Conservation (phyloP, 2,797 vertebrate species). For the Sebastes miniatus region DNA sequence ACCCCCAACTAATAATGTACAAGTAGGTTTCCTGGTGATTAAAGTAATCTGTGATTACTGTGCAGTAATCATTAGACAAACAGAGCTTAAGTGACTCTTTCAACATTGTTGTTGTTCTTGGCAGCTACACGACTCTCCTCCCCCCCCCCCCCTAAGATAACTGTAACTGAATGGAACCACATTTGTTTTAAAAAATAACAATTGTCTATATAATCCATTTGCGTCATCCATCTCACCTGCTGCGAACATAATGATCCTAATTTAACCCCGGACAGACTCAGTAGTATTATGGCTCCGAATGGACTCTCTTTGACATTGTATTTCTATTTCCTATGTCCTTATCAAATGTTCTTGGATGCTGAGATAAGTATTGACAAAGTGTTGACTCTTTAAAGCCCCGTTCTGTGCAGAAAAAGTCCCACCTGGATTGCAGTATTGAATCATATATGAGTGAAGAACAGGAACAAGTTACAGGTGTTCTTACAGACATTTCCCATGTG, state of each 20-base stretch:
- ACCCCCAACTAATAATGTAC: background rate
- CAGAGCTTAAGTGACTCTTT: background rate
- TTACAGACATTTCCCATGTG: background rate
- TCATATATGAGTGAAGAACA: background rate
- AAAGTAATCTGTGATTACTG: background rate
- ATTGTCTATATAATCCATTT: background rate
- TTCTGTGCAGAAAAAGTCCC: background rate
- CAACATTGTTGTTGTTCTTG: background rate
- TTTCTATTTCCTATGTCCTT: background rate
- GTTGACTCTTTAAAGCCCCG: background rate
- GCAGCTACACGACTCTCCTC: background rate
- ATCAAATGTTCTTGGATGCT: background rate
- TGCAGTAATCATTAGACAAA: background rate
- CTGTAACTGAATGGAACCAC: background rate
- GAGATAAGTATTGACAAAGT: background rate
- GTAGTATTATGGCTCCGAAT: background rate
- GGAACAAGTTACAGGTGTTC: background rate
- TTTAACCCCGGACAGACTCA: background rate
- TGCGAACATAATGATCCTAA: slow-evolving; percentile 17
- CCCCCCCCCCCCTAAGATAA: background rate
- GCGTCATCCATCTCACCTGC: background rate
- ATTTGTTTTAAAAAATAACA: background rate
- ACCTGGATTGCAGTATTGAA: too few species aligned
- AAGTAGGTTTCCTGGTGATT: background rate
- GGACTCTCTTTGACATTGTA: background rate